A percentile compares a stretch with the other conserved stretches of the same genome.
phyloP scores from a whole-genome alignment of 2,113 vertebrate species.

The Mormyrus iriodes region DNA sequence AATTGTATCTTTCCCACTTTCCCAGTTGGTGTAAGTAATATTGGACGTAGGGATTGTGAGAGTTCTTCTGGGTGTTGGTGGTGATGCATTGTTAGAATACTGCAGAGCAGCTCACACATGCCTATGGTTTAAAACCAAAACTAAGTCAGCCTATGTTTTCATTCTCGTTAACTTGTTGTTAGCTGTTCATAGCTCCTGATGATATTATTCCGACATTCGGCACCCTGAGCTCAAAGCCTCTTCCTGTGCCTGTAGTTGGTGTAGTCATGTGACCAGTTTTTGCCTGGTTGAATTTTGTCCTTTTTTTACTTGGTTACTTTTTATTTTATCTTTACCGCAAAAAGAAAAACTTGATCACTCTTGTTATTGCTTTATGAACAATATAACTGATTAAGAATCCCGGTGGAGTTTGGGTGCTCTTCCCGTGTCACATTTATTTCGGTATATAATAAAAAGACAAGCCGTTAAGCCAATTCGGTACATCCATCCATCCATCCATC shows the following conservation, averaged over 20 bases:
- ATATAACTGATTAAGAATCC: neutral
- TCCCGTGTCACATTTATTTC: neutral
- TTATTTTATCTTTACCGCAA: neutral
- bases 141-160: neutral
- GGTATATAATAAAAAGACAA: neutral
- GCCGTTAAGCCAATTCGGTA: neutral
- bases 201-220: neutral
- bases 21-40: neutral
- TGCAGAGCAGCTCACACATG: neutral
- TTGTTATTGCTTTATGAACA: neutral
- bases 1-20: neutral
- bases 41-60: neutral
- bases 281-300: neutral
- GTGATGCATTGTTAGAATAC: neutral
- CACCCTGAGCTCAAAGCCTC: neutral
- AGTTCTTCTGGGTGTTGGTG: neutral
- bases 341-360: neutral
- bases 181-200: neutral
- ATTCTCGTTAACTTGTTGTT: neutral
- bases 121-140: neutral
- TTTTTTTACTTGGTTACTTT: neutral
- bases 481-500: neutral
- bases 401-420: neutral
- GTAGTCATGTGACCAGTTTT: neutral
- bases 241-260: neutral